These are phyloP conservation scores for Australoheros facetus DNA, from an alignment of 2,797 vertebrate species.

Conservation along the genomic window DNA sequence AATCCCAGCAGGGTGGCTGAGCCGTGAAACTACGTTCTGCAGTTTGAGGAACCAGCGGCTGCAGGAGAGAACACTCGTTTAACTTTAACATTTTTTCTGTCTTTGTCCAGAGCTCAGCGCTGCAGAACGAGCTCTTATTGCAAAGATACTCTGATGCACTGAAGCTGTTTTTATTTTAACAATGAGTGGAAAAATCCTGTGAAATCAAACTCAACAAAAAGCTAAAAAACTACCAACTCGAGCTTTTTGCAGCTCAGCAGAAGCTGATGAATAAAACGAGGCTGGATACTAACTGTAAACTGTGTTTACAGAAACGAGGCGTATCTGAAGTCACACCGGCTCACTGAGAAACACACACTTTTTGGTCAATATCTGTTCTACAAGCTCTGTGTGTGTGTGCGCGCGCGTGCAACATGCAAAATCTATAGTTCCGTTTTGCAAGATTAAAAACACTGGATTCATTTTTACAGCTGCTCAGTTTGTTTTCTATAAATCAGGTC, in stretches of 20 bases:
- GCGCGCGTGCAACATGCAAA: neutral
- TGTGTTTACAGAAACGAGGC: neutral
- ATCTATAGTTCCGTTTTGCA: neutral
- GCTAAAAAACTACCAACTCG: neutral
- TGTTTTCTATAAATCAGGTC: too few species aligned
- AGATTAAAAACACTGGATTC: too few species aligned
- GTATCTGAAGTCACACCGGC: neutral
- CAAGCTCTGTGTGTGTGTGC: neutral
- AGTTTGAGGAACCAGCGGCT: neutral
- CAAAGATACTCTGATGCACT: neutral
- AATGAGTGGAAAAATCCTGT: neutral
- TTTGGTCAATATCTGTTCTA: neutral
- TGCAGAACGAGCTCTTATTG: neutral
- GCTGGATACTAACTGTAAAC: accelerated
- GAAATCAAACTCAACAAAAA: neutral
- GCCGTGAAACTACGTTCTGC: neutral
- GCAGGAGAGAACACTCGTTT: neutral
- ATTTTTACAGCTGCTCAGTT: neutral
- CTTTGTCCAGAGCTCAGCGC: too few species aligned
- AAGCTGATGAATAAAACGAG: neutral
- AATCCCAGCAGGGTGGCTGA: neutral
- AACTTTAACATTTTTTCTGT: accelerated
- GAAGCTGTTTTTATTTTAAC: too few species aligned
- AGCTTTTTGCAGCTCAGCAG: neutral
- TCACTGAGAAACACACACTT: too few species aligned